A percentile compares a stretch with the other conserved stretches of the same genome.
Evolutionary conservation across 2,888 invertebrate species (phyloP).

Genomic region (Microctonus aethiopoides): DNA sequence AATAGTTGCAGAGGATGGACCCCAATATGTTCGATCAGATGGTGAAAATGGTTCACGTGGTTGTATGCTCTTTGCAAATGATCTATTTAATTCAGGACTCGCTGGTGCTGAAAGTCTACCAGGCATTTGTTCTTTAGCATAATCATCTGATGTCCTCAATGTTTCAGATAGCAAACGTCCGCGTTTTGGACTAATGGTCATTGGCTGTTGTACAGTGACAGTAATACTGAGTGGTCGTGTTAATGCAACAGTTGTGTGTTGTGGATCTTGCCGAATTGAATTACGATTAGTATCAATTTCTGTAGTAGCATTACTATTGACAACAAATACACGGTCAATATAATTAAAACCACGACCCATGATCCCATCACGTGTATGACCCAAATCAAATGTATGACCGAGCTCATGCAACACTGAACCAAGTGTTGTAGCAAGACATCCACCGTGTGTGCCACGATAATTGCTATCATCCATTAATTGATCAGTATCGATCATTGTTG

Average conservation of each 20-base stretch:
- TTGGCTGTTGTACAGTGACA: constrained; percentile 71
- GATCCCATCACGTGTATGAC: constrained; percentile 89
- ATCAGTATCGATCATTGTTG: constrained; percentile 76
- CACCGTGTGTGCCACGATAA: constrained; percentile 86
- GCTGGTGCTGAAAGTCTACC: constrained; percentile 62
- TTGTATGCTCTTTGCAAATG: constrained; percentile 55
- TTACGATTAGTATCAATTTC: constrained; percentile 73
- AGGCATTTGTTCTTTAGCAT: constrained; percentile 36
- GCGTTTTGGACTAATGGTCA: constrained; percentile 66
- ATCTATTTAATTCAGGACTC: constrained; percentile 63
- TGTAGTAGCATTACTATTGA: constrained; percentile 66
- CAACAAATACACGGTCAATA: constrained; percentile 81
- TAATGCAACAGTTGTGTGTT: constrained; percentile 73
- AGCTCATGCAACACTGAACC: constrained; percentile 94
- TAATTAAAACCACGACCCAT: constrained; percentile 94
- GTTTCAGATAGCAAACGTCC: constrained; percentile 70
- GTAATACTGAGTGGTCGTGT: constrained; percentile 74
- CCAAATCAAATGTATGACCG: constrained; percentile 93
- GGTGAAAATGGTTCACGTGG: constrained; percentile 43
- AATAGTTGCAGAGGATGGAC: constrained; percentile 60
- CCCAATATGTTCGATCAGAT: constrained; percentile 62
- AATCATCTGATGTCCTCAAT: constrained; percentile 30
- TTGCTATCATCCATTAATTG: constrained; percentile 92
- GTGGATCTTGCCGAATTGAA: constrained; percentile 72
- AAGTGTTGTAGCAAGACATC: constrained; percentile 89